Conservation (phyloP, 2,113 vertebrate genomes). For the Mus spicilegus region DNA sequence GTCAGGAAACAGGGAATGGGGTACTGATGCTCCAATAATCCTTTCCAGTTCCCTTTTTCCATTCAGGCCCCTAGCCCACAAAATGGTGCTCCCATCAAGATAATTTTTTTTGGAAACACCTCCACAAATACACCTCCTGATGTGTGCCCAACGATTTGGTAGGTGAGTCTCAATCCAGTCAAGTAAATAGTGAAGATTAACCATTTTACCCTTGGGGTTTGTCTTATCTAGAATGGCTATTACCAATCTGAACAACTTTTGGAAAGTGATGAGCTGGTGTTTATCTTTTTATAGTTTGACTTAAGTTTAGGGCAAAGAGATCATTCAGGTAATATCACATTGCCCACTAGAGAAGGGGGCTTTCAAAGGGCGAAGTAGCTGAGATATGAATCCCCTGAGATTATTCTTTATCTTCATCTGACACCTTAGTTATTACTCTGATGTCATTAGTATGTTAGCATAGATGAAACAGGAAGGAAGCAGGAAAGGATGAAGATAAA, state of each 20-base stretch:
- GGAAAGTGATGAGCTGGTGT: fast-evolving
- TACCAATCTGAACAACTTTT: neutral
- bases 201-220: neutral
- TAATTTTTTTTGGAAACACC: neutral
- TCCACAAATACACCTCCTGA: too few species aligned
- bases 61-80: neutral
- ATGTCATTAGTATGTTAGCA: neutral
- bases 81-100: neutral
- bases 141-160: neutral
- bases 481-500: neutral
- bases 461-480: neutral
- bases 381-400: neutral
- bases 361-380: neutral
- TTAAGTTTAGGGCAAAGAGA: neutral
- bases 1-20: neutral
- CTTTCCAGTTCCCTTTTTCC: neutral
- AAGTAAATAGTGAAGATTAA: neutral
- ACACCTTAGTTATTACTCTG: neutral
- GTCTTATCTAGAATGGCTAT: neutral
- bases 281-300: neutral
- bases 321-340: neutral
- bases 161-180: neutral
- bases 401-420: neutral
- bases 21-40: neutral
- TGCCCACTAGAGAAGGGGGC: neutral